Evolutionary conservation across 2,888 invertebrate species (phyloP).

Genomic region (Mystacides longicornis): DNA sequence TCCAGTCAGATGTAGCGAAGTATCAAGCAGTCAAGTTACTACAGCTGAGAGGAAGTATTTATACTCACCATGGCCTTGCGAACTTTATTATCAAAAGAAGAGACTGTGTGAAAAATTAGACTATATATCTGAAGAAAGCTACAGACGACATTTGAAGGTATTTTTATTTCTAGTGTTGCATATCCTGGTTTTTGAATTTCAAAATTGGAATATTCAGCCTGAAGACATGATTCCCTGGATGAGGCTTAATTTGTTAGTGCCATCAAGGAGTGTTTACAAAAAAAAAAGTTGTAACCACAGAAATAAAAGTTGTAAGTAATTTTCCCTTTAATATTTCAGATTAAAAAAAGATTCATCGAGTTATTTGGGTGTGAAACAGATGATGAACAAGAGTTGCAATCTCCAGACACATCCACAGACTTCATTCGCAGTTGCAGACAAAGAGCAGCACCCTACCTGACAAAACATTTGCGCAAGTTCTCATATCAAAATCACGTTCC

Average conservation of each 20-base stretch:
- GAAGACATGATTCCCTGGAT: too few relatives aligned
- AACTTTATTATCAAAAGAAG: conserved; percentile 41
- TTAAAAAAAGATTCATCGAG: conserved; percentile 39
- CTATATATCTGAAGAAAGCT: conserved; percentile 39
- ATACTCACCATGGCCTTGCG: conserved; percentile 39
- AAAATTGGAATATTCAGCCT: too few relatives aligned
- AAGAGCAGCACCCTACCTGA: conserved; percentile 55
- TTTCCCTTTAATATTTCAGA: conserved; percentile 35
- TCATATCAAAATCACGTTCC: conserved; percentile 54
- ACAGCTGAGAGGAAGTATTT: conserved; percentile 28
- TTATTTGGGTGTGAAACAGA: conserved; percentile 49
- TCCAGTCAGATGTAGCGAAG: conserved; percentile 11
- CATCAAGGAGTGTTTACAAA: too few relatives aligned
- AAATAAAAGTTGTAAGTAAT: too few relatives aligned
- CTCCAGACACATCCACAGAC: conserved; percentile 46
- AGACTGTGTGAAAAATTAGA: conserved; percentile 39
- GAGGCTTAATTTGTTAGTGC: too few relatives aligned
- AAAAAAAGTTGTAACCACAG: too few relatives aligned
- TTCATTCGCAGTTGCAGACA: conserved; percentile 50
- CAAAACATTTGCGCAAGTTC: conserved; percentile 53
- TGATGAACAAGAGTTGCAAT: conserved; percentile 44
- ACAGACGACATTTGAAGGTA: conserved; percentile 38
- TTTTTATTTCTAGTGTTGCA: background rate
- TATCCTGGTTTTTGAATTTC: too few relatives aligned
- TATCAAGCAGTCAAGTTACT: conserved; percentile 9